Evolutionary conservation across 2,888 invertebrate species (phyloP).

Genomic region (Nasonovia ribisnigri): DNA sequence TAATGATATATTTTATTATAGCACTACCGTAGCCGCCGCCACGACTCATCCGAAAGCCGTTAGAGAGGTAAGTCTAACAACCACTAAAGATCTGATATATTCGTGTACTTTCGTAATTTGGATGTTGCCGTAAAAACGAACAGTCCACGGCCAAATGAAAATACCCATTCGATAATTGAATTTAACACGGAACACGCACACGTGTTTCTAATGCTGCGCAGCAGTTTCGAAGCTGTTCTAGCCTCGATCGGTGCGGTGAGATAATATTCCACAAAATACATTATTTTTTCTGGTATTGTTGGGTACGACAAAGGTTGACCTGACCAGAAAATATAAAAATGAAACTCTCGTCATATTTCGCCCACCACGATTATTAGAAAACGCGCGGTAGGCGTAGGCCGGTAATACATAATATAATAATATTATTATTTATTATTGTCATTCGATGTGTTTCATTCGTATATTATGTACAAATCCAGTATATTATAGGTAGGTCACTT

Average conservation of each 20-base stretch:
- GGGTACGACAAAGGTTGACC: background rate
- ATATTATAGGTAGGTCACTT: background rate
- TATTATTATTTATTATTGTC: slow-evolving; percentile 46
- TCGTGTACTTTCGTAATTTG: background rate
- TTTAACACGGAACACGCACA: background rate
- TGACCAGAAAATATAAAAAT: background rate
- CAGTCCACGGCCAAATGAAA: background rate
- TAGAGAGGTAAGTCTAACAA: background rate
- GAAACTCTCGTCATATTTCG: slow-evolving; percentile 17
- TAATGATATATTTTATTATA: slow-evolving; percentile 43
- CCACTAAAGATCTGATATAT: background rate
- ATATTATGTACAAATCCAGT: slow-evolving; percentile 6
- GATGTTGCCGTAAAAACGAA: background rate
- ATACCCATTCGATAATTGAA: slow-evolving; percentile 7
- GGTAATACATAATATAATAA: background rate
- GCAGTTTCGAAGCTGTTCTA: background rate
- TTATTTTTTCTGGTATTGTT: background rate
- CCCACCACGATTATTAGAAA: slow-evolving; percentile 38
- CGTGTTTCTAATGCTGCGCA: background rate
- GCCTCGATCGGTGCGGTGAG: background rate
- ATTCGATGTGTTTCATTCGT: slow-evolving; percentile 14
- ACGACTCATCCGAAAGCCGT: background rate
- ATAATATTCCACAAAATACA: background rate
- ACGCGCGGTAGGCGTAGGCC: slow-evolving; percentile 16
- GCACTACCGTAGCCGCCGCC: too few relatives aligned